Percentiles rank a stretch among this genome's conserved stretches.
Conservation (phyloP, 1,140 invertebrate species). For the Saccostrea glomerata region DNA sequence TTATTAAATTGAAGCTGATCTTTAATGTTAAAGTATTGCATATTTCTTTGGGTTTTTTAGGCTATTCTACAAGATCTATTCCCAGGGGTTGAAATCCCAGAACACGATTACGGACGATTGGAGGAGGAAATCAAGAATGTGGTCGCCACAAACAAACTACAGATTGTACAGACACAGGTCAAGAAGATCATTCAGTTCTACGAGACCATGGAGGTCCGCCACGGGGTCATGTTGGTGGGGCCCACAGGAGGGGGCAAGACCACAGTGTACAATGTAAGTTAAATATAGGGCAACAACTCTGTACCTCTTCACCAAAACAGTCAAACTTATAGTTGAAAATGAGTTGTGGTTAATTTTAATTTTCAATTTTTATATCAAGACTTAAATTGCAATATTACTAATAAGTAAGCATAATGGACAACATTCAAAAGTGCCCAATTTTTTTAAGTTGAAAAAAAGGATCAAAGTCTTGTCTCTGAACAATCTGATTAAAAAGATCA, state of each 20-base stretch:
- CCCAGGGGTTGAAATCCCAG: slow-evolving; percentile 79
- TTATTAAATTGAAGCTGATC: too few relatives aligned
- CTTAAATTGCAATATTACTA: too few relatives aligned
- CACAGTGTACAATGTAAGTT: slow-evolving; percentile 78
- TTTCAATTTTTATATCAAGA: too few relatives aligned
- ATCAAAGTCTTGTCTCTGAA: too few relatives aligned
- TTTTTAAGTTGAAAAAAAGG: too few relatives aligned
- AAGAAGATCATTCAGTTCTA: slow-evolving; percentile 80
- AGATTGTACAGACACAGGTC: slow-evolving; percentile 73
- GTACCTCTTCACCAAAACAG: not conserved
- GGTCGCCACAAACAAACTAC: slow-evolving; percentile 65
- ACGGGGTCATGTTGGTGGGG: slow-evolving; percentile 80
- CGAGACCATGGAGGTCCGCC: slow-evolving; percentile 79
- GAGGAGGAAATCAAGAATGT: slow-evolving; percentile 76
- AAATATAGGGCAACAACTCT: not conserved
- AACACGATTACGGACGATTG: slow-evolving; percentile 78
- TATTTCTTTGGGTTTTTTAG: slow-evolving; percentile 60
- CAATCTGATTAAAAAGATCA: too few relatives aligned
- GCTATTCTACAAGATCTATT: slow-evolving; percentile 80
- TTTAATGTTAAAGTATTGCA: too few relatives aligned
- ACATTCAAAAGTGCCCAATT: too few relatives aligned
- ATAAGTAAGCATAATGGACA: too few relatives aligned
- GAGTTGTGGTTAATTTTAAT: too few relatives aligned
- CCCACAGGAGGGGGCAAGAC: slow-evolving; percentile 80
- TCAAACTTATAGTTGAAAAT: too few relatives aligned